Evolutionary conservation across 2,888 invertebrate species (phyloP).

Genomic region (Cantharis rufa): DNA sequence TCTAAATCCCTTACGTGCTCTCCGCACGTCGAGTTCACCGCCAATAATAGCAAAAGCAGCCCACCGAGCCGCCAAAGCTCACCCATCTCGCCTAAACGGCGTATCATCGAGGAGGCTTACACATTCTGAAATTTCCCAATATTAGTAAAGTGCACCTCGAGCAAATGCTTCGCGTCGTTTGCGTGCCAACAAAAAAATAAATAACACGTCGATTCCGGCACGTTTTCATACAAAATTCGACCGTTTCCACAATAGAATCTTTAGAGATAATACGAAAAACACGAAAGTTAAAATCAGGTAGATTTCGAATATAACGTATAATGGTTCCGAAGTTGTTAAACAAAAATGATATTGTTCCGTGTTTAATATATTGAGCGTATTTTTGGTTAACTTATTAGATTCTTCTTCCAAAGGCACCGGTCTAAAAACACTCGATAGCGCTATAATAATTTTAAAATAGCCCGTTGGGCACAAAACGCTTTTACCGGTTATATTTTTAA

Average conservation of each 20-base stretch:
- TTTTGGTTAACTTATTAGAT: slow-evolving; percentile 49
- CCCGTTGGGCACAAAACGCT: slow-evolving; percentile 1
- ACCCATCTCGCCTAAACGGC: slow-evolving; percentile 40
- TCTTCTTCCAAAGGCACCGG: slow-evolving; percentile 31
- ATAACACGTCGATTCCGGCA: background rate
- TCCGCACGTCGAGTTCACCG: slow-evolving; percentile 54
- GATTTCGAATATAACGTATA: background rate
- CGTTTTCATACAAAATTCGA: background rate
- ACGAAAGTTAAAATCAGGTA: background rate
- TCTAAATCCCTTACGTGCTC: slow-evolving; percentile 86
- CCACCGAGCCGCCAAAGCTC: slow-evolving; percentile 34
- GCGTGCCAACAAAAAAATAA: background rate
- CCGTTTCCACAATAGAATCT: background rate
- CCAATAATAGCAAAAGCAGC: slow-evolving; percentile 43
- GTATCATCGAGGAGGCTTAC: slow-evolving; percentile 47
- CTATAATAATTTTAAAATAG: slow-evolving; percentile 11
- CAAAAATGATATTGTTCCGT: slow-evolving; percentile 49
- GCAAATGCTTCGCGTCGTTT: background rate
- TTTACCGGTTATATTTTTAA: background rate
- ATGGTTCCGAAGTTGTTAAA: slow-evolving; percentile 27
- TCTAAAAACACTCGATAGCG: slow-evolving; percentile 15
- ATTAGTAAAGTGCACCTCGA: slow-evolving; percentile 4
- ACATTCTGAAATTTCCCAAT: slow-evolving; percentile 47
- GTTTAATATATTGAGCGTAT: slow-evolving; percentile 34
- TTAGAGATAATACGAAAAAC: background rate